These are phyloP conservation scores for Carassius carassius DNA, from an alignment of 2,113 vertebrate genomes.

Conservation along the genomic window DNA sequence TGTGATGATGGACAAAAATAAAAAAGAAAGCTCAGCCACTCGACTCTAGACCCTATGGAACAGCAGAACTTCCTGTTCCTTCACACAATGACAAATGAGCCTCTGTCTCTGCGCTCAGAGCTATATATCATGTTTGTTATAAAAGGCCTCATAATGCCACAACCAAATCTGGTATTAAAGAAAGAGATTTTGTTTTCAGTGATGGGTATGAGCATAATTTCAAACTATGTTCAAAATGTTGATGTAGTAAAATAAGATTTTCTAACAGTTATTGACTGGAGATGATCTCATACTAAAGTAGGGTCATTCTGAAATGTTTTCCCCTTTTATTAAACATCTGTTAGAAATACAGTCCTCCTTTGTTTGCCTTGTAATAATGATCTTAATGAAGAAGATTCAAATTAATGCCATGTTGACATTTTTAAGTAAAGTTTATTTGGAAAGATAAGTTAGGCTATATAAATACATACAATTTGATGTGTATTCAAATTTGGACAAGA, in stretches of 20 bases:
- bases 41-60: background rate
- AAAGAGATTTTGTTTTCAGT: background rate
- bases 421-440: no score
- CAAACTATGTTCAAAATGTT: background rate
- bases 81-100: conserved; percentile 15
- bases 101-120: background rate
- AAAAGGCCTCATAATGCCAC: conserved; percentile 23
- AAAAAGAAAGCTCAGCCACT: background rate
- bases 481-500: no score
- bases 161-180: background rate
- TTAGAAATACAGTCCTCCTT: background rate
- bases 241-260: background rate
- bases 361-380: background rate
- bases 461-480: no score
- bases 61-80: background rate
- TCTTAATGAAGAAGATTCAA: background rate
- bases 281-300: background rate
- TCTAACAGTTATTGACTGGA: background rate
- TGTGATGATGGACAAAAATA: background rate
- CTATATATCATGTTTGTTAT: background rate
- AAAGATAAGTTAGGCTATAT: no score
- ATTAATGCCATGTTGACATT: background rate
- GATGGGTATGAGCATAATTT: background rate
- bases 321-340: background rate
- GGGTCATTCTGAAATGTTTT: background rate